Evolutionary conservation across 2,888 invertebrate species (phyloP).

Genomic region (Nephrotoma flavescens): DNA sequence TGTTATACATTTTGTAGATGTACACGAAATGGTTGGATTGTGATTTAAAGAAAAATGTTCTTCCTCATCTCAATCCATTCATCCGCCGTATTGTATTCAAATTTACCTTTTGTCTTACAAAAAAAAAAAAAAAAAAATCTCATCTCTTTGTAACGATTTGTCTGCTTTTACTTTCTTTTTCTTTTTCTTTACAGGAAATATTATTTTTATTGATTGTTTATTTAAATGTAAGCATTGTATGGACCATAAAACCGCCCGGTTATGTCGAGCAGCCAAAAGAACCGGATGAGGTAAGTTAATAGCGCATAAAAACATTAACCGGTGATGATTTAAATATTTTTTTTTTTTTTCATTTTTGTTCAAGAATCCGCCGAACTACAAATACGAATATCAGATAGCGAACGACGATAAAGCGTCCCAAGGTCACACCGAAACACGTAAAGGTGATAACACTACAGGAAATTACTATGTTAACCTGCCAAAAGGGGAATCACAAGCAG

Average conservation of each 20-base stretch:
- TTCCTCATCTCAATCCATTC: neutral
- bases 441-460: slow-evolving; percentile 33
- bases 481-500: slow-evolving; percentile 29
- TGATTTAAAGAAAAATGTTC: neutral
- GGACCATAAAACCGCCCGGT: slow-evolving; percentile 16
- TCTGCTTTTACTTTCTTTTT: neutral
- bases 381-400: slow-evolving; percentile 34
- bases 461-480: slow-evolving; percentile 27
- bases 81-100: neutral
- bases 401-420: slow-evolving; percentile 28
- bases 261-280: slow-evolving; percentile 16
- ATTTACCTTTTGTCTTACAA: neutral
- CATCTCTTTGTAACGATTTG: neutral
- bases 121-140: neutral
- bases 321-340: neutral
- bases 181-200: neutral
- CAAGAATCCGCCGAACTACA: slow-evolving; percentile 36
- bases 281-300: slow-evolving; percentile 11
- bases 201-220: neutral
- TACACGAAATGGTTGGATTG: neutral
- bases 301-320: neutral
- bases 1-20: neutral
- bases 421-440: slow-evolving; percentile 32
- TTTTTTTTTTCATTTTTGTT: slow-evolving; percentile 13
- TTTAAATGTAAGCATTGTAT: neutral